Base-by-base conservation (phyloP, 1,140 invertebrate genomes). In the Drosophila carrolli region DNA sequence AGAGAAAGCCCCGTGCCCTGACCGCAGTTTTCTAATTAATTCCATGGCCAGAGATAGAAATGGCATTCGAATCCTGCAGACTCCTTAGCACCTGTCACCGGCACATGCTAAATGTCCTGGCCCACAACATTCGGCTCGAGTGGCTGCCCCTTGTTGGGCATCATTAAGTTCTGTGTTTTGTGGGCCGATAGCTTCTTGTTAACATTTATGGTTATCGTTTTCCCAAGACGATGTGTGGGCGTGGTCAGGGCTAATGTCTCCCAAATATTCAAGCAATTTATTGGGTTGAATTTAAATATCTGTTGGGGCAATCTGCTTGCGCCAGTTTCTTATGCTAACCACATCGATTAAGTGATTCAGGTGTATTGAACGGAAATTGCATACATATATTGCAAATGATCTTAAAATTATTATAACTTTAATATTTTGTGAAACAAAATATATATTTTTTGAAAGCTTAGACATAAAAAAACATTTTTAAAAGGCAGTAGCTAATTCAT, bases 201-300 rank as follows among this genome's bases (percentile, higher is more conserved):
- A 83, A 88, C 84, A 88, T 88, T 88, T 88, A 88, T 88, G 83
- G 73, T 62, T 89, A 89, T 88, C 80, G 84, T 74, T 73, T 88
- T 66, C 48, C 38, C 68, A 50, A 27, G 62, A 55, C 50, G 35
- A 68, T 55, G 43, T 68, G 67, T 56, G 62, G 78, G 79, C 79
- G 78, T 80, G 59, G 62, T 53, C 63, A 19, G 16, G 32, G 65
- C 61, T 67, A 68, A 77, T 74, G 66, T 71, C 59, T 40, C 46
- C 55, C 55, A 65, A 73, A 83, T 75, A 66, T 71, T 71, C 71
- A 65, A 75, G 63, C 75, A 65, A 75, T 75, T 84, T 72, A 37
- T 47, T 59, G 66, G 37, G 23, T 53, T 46, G 23, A 72, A 59
- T 67, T 35, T 19, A 71, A 72, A 50, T 71, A 27, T 35, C 29